phyloP scores from a whole-genome alignment of 2,888 invertebrate genomes.

The Drosophila meridionalis region DNA sequence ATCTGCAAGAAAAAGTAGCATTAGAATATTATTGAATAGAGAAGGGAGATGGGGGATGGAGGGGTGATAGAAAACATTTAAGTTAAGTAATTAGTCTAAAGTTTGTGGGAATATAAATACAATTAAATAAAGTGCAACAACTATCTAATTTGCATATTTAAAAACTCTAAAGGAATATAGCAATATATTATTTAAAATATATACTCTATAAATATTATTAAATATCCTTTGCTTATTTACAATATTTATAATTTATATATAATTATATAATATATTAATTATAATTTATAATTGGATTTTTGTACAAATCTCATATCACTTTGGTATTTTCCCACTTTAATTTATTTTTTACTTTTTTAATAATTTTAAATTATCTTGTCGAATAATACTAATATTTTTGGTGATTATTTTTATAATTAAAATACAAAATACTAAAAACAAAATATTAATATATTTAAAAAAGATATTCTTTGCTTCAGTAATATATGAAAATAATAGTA shows the following conservation, averaged over 20 bases:
- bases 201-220: background rate
- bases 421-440: too few species aligned
- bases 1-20: conserved; percentile 49
- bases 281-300: background rate
- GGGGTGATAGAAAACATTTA: background rate
- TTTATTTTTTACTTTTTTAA: background rate
- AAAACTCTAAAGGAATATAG: background rate
- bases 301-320: background rate
- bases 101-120: background rate
- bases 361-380: background rate
- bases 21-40: background rate
- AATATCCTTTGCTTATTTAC: background rate
- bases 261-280: too few species aligned
- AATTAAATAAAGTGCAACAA: background rate
- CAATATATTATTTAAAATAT: background rate
- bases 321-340: too few species aligned
- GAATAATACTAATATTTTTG: too few species aligned
- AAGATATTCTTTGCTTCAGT: background rate
- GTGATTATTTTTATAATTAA: too few species aligned
- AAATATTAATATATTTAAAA: background rate
- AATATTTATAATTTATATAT: background rate
- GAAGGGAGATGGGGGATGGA: background rate
- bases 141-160: background rate
- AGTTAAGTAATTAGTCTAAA: background rate
- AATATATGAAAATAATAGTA: background rate